These are phyloP conservation scores for Syrista parreyssii DNA, from an alignment of 2,888 invertebrate species.

Conservation along the genomic window DNA sequence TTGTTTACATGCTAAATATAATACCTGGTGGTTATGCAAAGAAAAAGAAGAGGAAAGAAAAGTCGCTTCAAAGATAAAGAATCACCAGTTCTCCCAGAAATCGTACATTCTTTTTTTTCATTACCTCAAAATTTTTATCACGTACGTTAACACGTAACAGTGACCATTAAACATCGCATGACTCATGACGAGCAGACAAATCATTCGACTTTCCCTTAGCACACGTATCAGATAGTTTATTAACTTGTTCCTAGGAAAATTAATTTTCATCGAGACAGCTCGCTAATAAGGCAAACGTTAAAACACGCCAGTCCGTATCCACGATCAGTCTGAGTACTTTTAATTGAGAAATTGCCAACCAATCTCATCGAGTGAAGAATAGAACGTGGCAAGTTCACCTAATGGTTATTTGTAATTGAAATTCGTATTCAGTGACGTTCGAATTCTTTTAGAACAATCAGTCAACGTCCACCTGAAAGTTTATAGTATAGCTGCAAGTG, in stretches of 20 bases:
- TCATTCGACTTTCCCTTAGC: background rate
- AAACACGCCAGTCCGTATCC: background rate
- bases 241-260: background rate
- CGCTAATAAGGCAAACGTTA: background rate
- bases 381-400: background rate
- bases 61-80: background rate
- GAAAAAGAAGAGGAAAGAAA: background rate
- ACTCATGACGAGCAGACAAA: background rate
- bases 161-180: background rate
- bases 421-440: background rate
- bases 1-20: background rate
- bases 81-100: background rate
- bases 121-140: background rate
- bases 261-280: background rate
- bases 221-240: background rate
- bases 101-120: background rate
- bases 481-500: background rate
- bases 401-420: background rate
- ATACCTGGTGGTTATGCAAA: background rate
- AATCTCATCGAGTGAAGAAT: background rate
- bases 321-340: background rate
- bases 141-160: background rate
- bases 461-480: background rate
- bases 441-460: background rate
- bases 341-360: background rate